Evolutionary conservation across 2,888 invertebrate genomes (phyloP).

Genomic region (Heliothis peltigera): DNA sequence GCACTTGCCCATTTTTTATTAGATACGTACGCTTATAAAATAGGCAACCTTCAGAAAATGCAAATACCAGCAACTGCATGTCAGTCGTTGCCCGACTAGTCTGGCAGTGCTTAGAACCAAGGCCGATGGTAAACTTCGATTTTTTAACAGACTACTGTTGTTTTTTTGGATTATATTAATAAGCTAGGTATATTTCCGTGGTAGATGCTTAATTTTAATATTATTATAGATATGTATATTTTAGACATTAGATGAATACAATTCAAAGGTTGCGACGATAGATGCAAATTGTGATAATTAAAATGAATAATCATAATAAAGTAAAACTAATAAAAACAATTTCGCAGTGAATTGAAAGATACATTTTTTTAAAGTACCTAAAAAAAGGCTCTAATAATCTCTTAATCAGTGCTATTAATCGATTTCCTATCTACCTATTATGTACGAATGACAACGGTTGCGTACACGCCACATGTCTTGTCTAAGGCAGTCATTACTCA

Average conservation of each 20-base stretch:
- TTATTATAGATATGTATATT: neutral
- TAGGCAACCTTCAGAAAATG: slow-evolving; percentile 58
- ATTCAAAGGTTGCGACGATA: too few species aligned
- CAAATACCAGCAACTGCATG: slow-evolving; percentile 61
- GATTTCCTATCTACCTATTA: neutral
- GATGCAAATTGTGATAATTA: too few species aligned
- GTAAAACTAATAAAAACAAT: too few species aligned
- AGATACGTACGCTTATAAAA: slow-evolving; percentile 47
- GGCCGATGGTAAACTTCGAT: slow-evolving; percentile 45
- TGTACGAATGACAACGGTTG: slow-evolving; percentile 13
- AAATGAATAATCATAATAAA: too few species aligned
- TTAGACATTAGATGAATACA: too few species aligned
- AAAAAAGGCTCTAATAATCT: too few species aligned
- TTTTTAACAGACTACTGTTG: slow-evolving; percentile 38
- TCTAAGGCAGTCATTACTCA: slow-evolving; percentile 40
- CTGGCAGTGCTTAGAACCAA: slow-evolving; percentile 60
- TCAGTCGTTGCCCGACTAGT: slow-evolving; percentile 57
- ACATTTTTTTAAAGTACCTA: too few species aligned
- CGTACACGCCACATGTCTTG: slow-evolving; percentile 1
- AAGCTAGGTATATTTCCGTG: slow-evolving; percentile 13
- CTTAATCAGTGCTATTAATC: too few species aligned
- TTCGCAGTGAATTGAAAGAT: too few species aligned
- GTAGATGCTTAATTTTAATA: too few species aligned
- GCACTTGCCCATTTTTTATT: slow-evolving; percentile 42
- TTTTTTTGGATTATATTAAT: slow-evolving; percentile 23